Evolutionary conservation across 2,113 vertebrate genomes (phyloP).

Genomic region (Brachionichthys hirsutus): DNA sequence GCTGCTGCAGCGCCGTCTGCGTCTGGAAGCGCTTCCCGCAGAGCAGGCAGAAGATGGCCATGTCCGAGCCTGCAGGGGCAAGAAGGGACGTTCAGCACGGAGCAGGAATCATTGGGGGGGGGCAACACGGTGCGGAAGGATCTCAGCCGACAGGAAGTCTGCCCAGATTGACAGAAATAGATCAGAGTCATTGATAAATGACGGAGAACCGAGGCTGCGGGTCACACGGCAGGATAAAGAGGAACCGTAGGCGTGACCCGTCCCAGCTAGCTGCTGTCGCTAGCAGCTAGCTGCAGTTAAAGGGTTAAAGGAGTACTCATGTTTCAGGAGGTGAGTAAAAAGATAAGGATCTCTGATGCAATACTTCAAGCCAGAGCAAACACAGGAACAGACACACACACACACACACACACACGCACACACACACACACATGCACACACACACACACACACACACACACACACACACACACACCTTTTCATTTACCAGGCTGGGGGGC

Average conservation of each 20-base stretch:
- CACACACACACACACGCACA: conserved; percentile 43
- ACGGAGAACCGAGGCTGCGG: neutral
- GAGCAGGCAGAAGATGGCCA: conserved; percentile 98
- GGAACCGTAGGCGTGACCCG: neutral
- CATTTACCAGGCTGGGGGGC: conserved; percentile 78
- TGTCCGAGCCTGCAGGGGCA: conserved; percentile 85
- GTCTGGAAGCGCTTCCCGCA: conserved; percentile 98
- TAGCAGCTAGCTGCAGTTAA: conserved; percentile 33
- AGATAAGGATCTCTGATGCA: conserved; percentile 71
- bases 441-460: conserved; percentile 43
- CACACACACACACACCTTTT: conserved; percentile 76
- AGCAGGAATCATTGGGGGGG: no score
- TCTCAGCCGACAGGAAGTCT: neutral
- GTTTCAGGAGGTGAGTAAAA: conserved; percentile 37
- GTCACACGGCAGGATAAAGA: no score
- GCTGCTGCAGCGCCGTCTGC: conserved; percentile 94
- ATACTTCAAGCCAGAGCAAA: conserved; percentile 68
- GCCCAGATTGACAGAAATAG: neutral
- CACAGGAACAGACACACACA: conserved; percentile 67
- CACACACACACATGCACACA: conserved; percentile 33
- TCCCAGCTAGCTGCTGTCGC: conserved; percentile 5
- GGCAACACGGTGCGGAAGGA: no score
- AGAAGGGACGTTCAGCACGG: neutral
- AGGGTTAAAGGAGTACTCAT: conserved; percentile 49
- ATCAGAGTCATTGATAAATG: neutral